These are phyloP conservation scores for Oryctes rhinoceros DNA, from an alignment of 1,140 invertebrate genomes.

Conservation along the genomic window DNA sequence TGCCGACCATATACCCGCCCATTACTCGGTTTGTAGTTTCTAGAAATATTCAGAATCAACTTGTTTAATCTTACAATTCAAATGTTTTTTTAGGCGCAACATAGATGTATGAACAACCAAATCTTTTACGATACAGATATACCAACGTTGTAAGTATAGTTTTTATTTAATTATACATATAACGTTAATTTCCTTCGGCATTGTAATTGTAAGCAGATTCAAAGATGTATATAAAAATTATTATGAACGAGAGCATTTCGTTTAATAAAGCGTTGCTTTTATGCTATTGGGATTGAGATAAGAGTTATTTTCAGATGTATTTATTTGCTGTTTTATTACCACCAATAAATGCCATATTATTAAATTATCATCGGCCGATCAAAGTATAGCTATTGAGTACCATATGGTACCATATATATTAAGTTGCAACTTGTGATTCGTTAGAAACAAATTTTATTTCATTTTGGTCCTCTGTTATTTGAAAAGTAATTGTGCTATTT, in stretches of 20 bases:
- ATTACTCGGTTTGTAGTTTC: slow-evolving; percentile 66
- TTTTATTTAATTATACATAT: slow-evolving; percentile 32
- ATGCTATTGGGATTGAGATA: slow-evolving; percentile 52
- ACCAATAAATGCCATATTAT: background rate
- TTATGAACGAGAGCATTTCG: background rate
- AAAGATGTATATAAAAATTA: background rate
- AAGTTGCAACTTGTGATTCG: too few relatives aligned
- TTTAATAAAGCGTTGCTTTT: slow-evolving; percentile 48
- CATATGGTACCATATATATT: too few relatives aligned
- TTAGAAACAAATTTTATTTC: too few relatives aligned
- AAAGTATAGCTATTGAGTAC: too few relatives aligned
- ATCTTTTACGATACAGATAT: slow-evolving; percentile 72
- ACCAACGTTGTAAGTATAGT: slow-evolving; percentile 70
- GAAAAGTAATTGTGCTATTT: too few relatives aligned
- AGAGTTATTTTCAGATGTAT: background rate
- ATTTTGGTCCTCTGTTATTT: too few relatives aligned
- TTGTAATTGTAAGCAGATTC: background rate
- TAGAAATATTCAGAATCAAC: slow-evolving; percentile 42
- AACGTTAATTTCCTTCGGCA: background rate
- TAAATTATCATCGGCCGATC: background rate
- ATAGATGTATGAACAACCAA: slow-evolving; percentile 75
- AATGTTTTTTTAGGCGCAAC: slow-evolving; percentile 65
- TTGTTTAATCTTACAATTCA: slow-evolving; percentile 46
- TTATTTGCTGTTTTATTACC: slow-evolving; percentile 33
- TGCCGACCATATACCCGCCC: slow-evolving; percentile 68